A percentile compares a stretch with the other conserved stretches of the same genome.
These are phyloP conservation scores for Plodia interpunctella DNA, from an alignment of 1,140 invertebrate species.

Conservation along the genomic window DNA sequence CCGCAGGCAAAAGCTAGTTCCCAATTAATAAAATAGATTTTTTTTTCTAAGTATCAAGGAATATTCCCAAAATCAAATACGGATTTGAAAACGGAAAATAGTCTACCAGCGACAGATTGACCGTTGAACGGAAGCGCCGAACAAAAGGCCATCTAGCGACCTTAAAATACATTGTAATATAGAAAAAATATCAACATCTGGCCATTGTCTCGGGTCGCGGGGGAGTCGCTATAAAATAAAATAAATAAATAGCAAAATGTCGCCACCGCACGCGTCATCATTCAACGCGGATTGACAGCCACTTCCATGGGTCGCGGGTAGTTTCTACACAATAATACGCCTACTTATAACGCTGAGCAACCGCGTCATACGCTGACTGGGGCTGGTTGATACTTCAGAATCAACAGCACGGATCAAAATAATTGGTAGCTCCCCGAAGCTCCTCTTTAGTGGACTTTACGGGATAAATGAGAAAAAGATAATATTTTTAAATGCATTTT, in stretches of 20 bases:
- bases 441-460: too few relatives aligned
- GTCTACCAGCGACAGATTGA: slow-evolving; percentile 17
- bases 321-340: slow-evolving; percentile 61
- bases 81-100: too few relatives aligned
- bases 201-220: slow-evolving; percentile 65
- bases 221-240: slow-evolving; percentile 65
- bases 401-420: background rate
- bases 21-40: too few relatives aligned
- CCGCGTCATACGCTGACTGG: background rate
- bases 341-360: slow-evolving; percentile 59
- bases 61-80: too few relatives aligned
- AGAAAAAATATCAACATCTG: slow-evolving; percentile 64
- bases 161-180: slow-evolving; percentile 66
- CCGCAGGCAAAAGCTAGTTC: too few relatives aligned
- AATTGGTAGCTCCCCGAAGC: too few relatives aligned
- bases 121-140: slow-evolving; percentile 36
- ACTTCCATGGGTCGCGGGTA: slow-evolving; percentile 54
- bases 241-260: slow-evolving; percentile 65
- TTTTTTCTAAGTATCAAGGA: too few relatives aligned
- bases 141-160: slow-evolving; percentile 32
- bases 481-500: too few relatives aligned
- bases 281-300: slow-evolving; percentile 70
- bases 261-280: slow-evolving; percentile 40
- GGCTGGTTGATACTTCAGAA: slow-evolving; percentile 16
- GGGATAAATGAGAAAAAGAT: too few relatives aligned